Conservation (phyloP, 2,113 vertebrate genomes). For the Turdus rufiventris region DNA sequence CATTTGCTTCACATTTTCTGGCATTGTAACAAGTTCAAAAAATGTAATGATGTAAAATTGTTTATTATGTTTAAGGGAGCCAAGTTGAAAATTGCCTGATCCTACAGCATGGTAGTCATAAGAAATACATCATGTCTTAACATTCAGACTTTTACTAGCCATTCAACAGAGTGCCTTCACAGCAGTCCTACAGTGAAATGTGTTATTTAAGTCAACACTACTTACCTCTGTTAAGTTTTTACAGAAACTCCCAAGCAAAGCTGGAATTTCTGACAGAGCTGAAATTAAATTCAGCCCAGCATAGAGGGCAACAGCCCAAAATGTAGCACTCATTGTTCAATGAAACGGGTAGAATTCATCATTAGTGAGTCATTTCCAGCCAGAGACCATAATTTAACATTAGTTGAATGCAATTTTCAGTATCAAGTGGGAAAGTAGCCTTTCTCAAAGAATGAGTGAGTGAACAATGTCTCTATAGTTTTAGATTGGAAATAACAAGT, state of each 20-base stretch:
- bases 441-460: neutral
- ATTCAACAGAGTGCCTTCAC: neutral
- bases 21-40: neutral
- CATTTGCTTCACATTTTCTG: neutral
- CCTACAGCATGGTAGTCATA: neutral
- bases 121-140: neutral
- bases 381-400: neutral
- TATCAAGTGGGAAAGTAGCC: neutral
- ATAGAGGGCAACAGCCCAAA: neutral
- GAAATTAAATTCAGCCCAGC: neutral
- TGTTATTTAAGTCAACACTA: neutral
- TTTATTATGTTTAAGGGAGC: neutral
- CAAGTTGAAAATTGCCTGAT: neutral
- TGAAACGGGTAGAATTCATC: neutral
- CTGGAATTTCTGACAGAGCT: neutral
- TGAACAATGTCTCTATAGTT: neutral
- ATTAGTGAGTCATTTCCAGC: neutral
- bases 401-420: neutral
- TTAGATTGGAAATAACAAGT: neutral
- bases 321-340: neutral
- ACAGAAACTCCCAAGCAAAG: neutral
- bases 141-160: neutral
- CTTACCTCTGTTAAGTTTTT: neutral
- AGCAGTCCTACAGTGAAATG: neutral
- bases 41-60: neutral